Base-by-base conservation (phyloP, 2,797 vertebrate genomes). In the Rhinophrynus dorsalis region DNA sequence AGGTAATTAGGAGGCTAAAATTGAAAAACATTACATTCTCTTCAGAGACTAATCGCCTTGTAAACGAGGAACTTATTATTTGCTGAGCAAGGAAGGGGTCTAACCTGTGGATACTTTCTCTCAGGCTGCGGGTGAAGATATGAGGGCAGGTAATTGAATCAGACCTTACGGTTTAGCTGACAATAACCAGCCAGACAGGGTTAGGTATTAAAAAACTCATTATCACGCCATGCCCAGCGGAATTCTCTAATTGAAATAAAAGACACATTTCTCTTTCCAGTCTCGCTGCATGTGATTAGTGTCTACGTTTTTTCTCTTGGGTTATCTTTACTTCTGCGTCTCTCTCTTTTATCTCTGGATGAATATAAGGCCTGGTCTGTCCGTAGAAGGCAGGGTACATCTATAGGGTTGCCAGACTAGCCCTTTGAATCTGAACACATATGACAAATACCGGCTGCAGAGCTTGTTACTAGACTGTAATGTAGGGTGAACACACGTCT, bases 201-300 rank as follows among this genome's bases (percentile, higher is more conserved):
- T 24, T 54, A n/a, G 29, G 20, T 21, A 54, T 42, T 29, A 29
- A 20, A 13, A 54, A 56, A 55, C 26, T 56, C 48, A 65, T 65
- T 54, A 54, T 26, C 12, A 3, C 26, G 4, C 13, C 45, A 21
- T 15, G 45, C 20, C 45, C 13, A 21, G 20, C 5, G 2, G 47
- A 61, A 47, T 30, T 26, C 23, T 42, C 24, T 32, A 52, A 55
- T 17, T 56, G 47, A 13, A 21, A 52, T n/a, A n/a, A 20, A 66
- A 42, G 33, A 64, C 12, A n/a, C 11, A 24, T 26, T 15, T 21
- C 15, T 2, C 17, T 5, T 48, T 23, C 12, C 21, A 23, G 35
- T 47, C 20, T 21, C 44, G 0, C 20, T 33, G 44, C 44, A 23
- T 13, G 13, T 62, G 59, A 62, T 35, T 18, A 11, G 47, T 11